Evolutionary conservation across 2,888 invertebrate genomes (phyloP).

Genomic region (Sesamia inferens): DNA sequence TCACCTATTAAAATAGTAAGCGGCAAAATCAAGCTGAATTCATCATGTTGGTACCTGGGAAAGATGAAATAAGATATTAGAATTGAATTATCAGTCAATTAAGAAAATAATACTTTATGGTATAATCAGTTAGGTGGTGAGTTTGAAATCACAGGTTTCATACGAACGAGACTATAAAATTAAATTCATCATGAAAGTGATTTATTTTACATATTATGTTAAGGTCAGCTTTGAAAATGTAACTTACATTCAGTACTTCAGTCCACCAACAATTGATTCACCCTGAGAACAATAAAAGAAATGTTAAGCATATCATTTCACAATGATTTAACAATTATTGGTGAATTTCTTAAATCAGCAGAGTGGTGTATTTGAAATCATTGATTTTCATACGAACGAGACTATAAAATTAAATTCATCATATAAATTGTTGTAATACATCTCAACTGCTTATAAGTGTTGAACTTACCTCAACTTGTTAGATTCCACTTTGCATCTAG

Average conservation of each 20-base stretch:
- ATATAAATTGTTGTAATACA: slow-evolving; percentile 36
- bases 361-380: slow-evolving; percentile 80
- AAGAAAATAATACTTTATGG: background rate
- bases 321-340: background rate
- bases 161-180: slow-evolving; percentile 82
- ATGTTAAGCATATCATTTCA: background rate
- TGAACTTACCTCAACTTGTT: slow-evolving; percentile 57
- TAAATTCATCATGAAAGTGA: slow-evolving; percentile 73
- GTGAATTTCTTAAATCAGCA: slow-evolving; percentile 50
- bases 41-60: slow-evolving; percentile 24
- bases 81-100: background rate
- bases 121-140: slow-evolving; percentile 75
- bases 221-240: background rate
- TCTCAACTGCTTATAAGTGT: background rate
- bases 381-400: slow-evolving; percentile 84
- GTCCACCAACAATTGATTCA: background rate
- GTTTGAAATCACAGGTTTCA: slow-evolving; percentile 79
- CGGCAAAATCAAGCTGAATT: background rate
- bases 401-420: slow-evolving; percentile 79
- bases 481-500: slow-evolving; percentile 26
- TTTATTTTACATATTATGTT: background rate
- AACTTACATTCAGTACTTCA: slow-evolving; percentile 34
- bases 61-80: background rate
- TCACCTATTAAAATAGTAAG: slow-evolving; percentile 12
- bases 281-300: slow-evolving; percentile 22